These are phyloP conservation scores for Ornithoptera alexandrae DNA, from an alignment of 2,888 invertebrate genomes.

Conservation along the genomic window DNA sequence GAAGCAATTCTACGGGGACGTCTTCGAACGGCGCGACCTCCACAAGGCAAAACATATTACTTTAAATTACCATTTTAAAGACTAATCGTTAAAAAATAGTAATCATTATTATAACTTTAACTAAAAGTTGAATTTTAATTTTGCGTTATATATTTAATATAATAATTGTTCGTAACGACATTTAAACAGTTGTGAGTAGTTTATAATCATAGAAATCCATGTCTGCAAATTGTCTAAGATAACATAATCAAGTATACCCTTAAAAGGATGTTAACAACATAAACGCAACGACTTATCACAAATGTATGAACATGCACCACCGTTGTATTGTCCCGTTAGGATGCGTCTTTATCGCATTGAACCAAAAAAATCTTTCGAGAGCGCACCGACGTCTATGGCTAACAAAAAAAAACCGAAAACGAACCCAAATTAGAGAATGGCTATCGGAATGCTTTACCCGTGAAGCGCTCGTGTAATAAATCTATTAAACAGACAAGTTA, in stretches of 20 bases:
- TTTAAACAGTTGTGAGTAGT: too few species aligned
- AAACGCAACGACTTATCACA: slow-evolving; percentile 29
- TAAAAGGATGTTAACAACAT: slow-evolving; percentile 29
- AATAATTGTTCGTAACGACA: too few species aligned
- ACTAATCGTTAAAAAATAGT: slow-evolving; percentile 1
- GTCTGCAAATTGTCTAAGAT: too few species aligned
- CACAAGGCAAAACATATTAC: slow-evolving; percentile 58
- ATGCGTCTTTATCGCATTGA: slow-evolving; percentile 61
- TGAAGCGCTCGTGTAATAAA: slow-evolving; percentile 57
- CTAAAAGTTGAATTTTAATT: too few species aligned
- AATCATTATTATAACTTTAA: too few species aligned
- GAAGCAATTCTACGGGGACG: slow-evolving; percentile 47
- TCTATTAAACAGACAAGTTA: slow-evolving; percentile 42
- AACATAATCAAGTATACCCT: slow-evolving; percentile 7
- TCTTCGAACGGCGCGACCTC: slow-evolving; percentile 43
- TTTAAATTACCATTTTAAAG: slow-evolving; percentile 49
- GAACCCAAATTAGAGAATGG: slow-evolving; percentile 72
- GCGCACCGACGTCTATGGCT: slow-evolving; percentile 61
- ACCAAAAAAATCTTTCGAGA: slow-evolving; percentile 64
- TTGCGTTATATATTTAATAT: too few species aligned
- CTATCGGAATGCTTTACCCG: slow-evolving; percentile 74
- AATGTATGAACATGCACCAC: slow-evolving; percentile 40
- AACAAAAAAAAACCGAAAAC: slow-evolving; percentile 74
- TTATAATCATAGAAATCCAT: too few species aligned
- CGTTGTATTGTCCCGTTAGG: slow-evolving; percentile 67